Percentiles rank a stretch among this genome's conserved stretches.
phyloP scores from a whole-genome alignment of 2,113 vertebrate species.

The Gymnarchus niloticus region DNA sequence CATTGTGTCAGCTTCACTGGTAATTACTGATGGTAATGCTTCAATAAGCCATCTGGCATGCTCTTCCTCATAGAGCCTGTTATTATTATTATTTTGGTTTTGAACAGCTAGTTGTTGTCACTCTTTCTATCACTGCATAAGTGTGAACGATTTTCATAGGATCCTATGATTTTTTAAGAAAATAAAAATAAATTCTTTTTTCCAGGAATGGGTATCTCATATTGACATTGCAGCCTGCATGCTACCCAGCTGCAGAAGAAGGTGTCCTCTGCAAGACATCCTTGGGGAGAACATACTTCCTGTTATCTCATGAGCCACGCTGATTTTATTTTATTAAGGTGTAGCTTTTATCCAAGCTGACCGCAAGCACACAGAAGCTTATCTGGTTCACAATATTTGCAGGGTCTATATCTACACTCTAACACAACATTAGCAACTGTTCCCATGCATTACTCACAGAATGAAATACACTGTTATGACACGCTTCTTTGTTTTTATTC shows the following conservation, averaged over 20 bases:
- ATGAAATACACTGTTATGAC: not conserved
- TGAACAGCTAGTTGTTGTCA: not conserved
- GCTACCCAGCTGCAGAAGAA: not conserved
- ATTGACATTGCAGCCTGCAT: not conserved
- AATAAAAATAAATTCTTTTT: not conserved
- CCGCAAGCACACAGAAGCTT: conserved; percentile 2
- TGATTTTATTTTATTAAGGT: not conserved
- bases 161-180: not conserved
- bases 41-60: not conserved
- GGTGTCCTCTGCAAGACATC: not conserved
- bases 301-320: not conserved
- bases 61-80: not conserved
- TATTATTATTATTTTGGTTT: not conserved
- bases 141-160: not conserved
- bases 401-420: not conserved
- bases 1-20: not conserved
- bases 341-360: not conserved
- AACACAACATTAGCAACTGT: conserved; percentile 5
- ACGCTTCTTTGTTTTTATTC: not conserved
- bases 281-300: not conserved
- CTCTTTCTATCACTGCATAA: not conserved
- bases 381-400: not conserved
- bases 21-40: not conserved
- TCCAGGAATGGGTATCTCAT: not conserved
- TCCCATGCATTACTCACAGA: conserved; percentile 8